phyloP scores from a whole-genome alignment of 1,140 invertebrate genomes.

The Aphelenchoides fujianensis region DNA sequence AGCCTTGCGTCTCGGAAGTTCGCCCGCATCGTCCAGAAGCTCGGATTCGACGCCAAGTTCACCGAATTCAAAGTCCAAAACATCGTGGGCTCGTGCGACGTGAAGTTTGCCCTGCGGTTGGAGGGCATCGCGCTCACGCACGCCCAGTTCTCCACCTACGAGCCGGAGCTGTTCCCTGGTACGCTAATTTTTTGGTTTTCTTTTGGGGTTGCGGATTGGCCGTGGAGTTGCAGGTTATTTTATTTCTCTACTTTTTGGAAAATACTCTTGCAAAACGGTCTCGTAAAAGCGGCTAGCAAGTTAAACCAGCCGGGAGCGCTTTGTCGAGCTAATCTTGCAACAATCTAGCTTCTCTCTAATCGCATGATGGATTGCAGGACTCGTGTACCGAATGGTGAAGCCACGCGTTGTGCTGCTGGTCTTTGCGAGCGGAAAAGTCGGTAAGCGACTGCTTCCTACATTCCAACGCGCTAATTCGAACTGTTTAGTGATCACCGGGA shows the following conservation, averaged over 20 bases:
- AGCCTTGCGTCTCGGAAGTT: constrained; percentile 92
- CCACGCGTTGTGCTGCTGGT: constrained; percentile 87
- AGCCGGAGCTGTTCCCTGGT: constrained; percentile 80
- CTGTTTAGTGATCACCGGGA: constrained; percentile 70
- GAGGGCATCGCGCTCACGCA: constrained; percentile 94
- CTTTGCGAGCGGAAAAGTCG: constrained; percentile 35
- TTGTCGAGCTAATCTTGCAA: too few species aligned
- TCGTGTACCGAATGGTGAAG: constrained; percentile 98
- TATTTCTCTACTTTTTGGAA: too few species aligned
- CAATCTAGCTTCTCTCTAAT: too few species aligned
- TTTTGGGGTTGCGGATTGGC: too few species aligned
- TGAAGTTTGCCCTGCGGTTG: constrained; percentile 96
- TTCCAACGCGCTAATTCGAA: constrained; percentile 1
- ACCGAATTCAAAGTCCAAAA: constrained; percentile 98
- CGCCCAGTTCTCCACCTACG: constrained; percentile 83
- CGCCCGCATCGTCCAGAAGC: constrained; percentile 95
- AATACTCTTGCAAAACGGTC: too few species aligned
- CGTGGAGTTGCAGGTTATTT: too few species aligned
- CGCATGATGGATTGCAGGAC: too few species aligned
- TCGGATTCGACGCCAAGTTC: constrained; percentile 95
- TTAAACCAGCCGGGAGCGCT: too few species aligned
- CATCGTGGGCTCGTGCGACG: constrained; percentile 98
- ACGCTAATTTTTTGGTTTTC: too few species aligned
- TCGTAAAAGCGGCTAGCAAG: too few species aligned
- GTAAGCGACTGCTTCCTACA: constrained; percentile 17